These are phyloP conservation scores for Bacillus rossius DNA, from an alignment of 1,140 invertebrate genomes.

Conservation along the genomic window DNA sequence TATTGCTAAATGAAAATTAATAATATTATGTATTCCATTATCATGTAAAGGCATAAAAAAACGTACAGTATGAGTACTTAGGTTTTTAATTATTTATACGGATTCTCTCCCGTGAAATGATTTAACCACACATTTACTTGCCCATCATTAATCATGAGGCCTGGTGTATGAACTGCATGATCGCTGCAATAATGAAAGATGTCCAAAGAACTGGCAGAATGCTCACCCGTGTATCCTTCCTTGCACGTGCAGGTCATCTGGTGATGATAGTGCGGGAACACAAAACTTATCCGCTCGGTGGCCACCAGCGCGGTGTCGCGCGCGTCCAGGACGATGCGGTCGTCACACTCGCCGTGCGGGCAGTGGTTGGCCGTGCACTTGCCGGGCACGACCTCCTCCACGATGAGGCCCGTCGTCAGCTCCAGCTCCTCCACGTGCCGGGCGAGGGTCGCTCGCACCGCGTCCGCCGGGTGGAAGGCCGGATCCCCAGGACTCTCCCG, in stretches of 20 bases:
- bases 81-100: too few species aligned
- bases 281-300: constrained; percentile 76
- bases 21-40: too few species aligned
- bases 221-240: constrained; percentile 69
- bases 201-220: too few species aligned
- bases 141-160: too few species aligned
- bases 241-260: constrained; percentile 76
- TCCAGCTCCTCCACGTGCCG: constrained; percentile 70
- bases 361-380: constrained; percentile 72
- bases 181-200: too few species aligned
- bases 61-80: too few species aligned
- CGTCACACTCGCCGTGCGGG: constrained; percentile 55
- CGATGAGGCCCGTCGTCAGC: constrained; percentile 64
- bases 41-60: too few species aligned
- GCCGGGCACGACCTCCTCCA: constrained; percentile 70
- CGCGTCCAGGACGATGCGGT: too few species aligned
- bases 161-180: too few species aligned
- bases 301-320: constrained; percentile 63
- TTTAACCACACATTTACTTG: too few species aligned
- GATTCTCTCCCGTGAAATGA: too few species aligned
- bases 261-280: constrained; percentile 71
- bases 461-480: constrained; percentile 52
- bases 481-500: constrained; percentile 36
- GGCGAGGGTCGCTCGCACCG: constrained; percentile 57
- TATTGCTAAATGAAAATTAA: too few species aligned